Conservation (phyloP, 2,113 vertebrate genomes). For the Sapajus apella region DNA sequence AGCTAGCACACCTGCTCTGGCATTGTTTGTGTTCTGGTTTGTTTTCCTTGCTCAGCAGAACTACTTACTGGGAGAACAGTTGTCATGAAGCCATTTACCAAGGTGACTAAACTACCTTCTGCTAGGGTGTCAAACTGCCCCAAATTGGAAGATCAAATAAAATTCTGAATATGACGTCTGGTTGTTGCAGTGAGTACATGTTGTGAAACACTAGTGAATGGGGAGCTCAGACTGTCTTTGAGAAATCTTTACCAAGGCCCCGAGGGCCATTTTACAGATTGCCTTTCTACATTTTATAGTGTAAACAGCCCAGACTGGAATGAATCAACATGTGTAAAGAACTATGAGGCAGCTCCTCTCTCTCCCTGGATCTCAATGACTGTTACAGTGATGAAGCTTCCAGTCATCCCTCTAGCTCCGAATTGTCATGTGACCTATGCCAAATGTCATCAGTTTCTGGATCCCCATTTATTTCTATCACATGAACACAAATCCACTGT, state of each 20-base stretch:
- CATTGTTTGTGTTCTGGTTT: not conserved
- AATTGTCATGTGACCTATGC: conserved; percentile 12
- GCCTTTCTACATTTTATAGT: not conserved
- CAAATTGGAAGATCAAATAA: not conserved
- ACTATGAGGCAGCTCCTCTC: not conserved
- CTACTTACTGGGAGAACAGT: not conserved
- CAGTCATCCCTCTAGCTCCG: not conserved
- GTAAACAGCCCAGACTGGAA: not conserved
- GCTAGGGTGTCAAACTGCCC: not conserved
- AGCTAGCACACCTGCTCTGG: conserved; percentile 58
- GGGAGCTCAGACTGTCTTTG: not conserved
- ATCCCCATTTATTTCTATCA: not conserved
- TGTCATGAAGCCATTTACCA: not conserved
- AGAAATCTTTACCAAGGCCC: not conserved
- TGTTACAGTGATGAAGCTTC: not conserved
- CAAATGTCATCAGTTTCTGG: not conserved
- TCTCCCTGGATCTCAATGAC: not conserved
- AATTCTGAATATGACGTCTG: not conserved
- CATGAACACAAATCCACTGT: not conserved
- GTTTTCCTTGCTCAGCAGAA: conserved; percentile 14
- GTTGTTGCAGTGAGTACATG: not conserved
- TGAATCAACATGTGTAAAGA: not conserved
- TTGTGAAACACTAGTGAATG: not conserved
- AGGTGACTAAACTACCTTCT: not conserved
- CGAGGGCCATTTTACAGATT: not conserved